Conservation (phyloP, 2,113 vertebrate genomes). For the Apistogramma diplotaenia region DNA sequence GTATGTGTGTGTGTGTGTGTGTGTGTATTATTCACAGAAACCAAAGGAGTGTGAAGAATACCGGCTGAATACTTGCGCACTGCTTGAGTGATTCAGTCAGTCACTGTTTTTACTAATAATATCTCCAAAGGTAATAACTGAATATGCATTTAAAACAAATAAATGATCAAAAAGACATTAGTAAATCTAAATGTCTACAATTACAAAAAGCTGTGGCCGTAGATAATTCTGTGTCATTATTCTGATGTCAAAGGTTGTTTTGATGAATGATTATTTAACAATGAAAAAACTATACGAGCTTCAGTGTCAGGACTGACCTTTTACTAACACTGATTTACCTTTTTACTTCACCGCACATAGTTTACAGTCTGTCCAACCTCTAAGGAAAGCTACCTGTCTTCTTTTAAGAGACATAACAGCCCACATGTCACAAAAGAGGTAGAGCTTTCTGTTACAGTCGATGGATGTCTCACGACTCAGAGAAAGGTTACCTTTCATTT, state of each 20-base stretch:
- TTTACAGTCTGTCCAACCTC: neutral
- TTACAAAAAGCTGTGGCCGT: neutral
- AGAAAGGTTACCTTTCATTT: neutral
- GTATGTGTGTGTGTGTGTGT: too few species aligned
- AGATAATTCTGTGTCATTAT: neutral
- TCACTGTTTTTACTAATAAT: neutral
- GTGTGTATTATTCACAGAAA: neutral
- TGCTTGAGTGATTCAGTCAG: neutral
- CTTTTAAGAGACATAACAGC: neutral
- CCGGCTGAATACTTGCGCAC: neutral
- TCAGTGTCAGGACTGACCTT: too few species aligned
- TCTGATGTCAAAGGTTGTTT: neutral
- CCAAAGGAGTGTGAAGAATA: neutral
- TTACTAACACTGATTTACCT: neutral
- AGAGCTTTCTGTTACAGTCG: accelerated
- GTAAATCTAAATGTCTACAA: neutral
- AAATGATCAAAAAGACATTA: neutral
- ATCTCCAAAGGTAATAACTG: neutral
- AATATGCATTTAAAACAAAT: neutral
- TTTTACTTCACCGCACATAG: neutral
- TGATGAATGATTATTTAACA: too few species aligned
- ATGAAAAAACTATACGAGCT: neutral
- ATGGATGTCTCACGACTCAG: neutral
- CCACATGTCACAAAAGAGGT: neutral
- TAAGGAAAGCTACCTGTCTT: neutral